Conservation (phyloP, 2,797 vertebrate genomes). For the Crypturellus tataupa region DNA sequence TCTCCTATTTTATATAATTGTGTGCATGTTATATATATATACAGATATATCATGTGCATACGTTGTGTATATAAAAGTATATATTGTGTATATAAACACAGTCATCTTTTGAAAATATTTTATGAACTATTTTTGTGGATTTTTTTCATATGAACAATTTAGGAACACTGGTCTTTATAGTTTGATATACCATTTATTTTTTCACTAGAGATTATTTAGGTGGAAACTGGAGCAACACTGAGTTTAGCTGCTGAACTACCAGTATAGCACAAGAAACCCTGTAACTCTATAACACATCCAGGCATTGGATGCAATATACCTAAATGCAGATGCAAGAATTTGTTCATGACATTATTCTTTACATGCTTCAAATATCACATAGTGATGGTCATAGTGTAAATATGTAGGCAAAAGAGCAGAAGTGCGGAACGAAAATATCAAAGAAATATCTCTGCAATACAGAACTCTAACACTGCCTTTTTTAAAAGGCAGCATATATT, state of each 20-base stretch:
- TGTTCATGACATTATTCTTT: neutral
- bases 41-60: neutral
- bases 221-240: neutral
- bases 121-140: neutral
- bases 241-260: neutral
- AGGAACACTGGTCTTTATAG: neutral
- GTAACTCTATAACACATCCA: neutral
- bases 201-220: neutral
- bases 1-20: neutral
- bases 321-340: neutral
- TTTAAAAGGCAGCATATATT: neutral
- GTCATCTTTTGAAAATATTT: neutral
- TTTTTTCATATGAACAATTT: neutral
- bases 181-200: neutral
- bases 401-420: neutral
- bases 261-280: neutral
- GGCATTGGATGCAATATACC: neutral
- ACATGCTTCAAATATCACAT: neutral
- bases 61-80: neutral
- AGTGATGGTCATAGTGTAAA: neutral
- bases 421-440: neutral
- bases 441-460: neutral
- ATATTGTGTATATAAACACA: neutral
- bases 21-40: neutral
- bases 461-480: conserved; percentile 5